Conservation (phyloP, 1,140 invertebrate species). For the Marisa cornuarietis region DNA sequence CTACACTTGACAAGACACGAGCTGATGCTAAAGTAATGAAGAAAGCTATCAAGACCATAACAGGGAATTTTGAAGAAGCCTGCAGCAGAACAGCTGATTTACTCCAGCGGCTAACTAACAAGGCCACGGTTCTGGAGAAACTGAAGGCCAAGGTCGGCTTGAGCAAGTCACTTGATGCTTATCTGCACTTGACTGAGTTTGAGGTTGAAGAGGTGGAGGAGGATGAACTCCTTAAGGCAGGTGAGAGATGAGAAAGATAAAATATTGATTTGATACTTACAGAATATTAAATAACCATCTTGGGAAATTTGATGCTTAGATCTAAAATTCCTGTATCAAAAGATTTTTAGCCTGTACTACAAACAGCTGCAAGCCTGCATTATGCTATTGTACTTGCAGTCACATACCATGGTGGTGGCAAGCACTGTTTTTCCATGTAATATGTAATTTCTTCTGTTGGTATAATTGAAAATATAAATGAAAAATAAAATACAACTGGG, state of each 20-base stretch:
- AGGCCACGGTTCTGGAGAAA: conserved; percentile 63
- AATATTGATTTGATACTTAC: too few relatives aligned
- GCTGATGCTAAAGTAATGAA: conserved; percentile 63
- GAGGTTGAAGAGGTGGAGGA: conserved; percentile 60
- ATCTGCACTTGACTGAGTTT: conserved; percentile 63
- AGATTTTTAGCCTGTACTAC: too few relatives aligned
- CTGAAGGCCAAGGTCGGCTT: conserved; percentile 62
- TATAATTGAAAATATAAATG: too few relatives aligned
- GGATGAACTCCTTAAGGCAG: conserved; percentile 61
- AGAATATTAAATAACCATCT: too few relatives aligned
- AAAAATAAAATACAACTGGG: too few relatives aligned
- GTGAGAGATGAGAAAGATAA: conserved; percentile 31
- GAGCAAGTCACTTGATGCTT: conserved; percentile 60
- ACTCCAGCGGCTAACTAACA: conserved; percentile 56
- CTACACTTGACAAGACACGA: conserved; percentile 62
- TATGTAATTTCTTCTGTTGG: too few relatives aligned
- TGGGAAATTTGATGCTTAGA: too few relatives aligned
- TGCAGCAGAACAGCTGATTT: conserved; percentile 58
- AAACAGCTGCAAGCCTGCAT: too few relatives aligned
- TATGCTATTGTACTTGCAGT: too few relatives aligned
- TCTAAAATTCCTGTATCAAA: too few relatives aligned
- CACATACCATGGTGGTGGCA: too few relatives aligned
- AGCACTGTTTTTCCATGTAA: too few relatives aligned
- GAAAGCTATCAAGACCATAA: conserved; percentile 60
- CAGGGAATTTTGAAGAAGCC: conserved; percentile 58